Evolutionary conservation across 2,888 invertebrate species (phyloP), one percentile per base, ranked within the genome.

Genomic region (Dryobota labecula): DNA sequence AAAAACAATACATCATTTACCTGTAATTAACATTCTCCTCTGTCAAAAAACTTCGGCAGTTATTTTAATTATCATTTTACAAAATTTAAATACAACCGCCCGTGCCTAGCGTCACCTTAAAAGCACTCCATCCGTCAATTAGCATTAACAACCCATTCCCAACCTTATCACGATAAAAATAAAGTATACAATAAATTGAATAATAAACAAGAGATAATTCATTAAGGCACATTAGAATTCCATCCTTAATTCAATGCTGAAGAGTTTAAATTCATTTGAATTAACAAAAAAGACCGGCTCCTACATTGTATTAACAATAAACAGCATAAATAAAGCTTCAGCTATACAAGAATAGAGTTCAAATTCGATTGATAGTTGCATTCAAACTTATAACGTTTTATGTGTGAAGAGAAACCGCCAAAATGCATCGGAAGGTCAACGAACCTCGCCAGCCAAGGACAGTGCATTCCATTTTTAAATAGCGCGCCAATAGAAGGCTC

Each of bases 381-480:
- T 63, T 66, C 65, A 73, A 85, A 84, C 85, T 92, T 92, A 90
- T 84, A 90, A 82, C 91, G 86, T 90, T 94, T 92, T 83, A 84
- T 82, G 85, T 86, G 87, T 86, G 86, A 86, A 82, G 73, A 79
- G 88, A 92, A 95, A 95, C 93, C 93, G 91, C 96, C 96, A 90
- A 96, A 96, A 96, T 96, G 96, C 96, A 96, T 94, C 93, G 94
- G 93, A 94, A 95, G 96, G 95, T 95, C 94, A 91, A 95, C 93
- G 95, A 94, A 94, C 95, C 90, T 88, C 76, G 89, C 89, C 87
- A 91, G 89, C 95, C 95, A 96, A 96, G 96, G 96, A 96, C 96
- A 96, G 94, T 93, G 95, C 95, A 96, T 95, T 95, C 94, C 94
- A 94, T 95, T 95, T 95, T 95, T 95, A 94, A 95, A 95, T 96